Conservation (phyloP, 2,113 vertebrate species). For the Fregetta grallaria region DNA sequence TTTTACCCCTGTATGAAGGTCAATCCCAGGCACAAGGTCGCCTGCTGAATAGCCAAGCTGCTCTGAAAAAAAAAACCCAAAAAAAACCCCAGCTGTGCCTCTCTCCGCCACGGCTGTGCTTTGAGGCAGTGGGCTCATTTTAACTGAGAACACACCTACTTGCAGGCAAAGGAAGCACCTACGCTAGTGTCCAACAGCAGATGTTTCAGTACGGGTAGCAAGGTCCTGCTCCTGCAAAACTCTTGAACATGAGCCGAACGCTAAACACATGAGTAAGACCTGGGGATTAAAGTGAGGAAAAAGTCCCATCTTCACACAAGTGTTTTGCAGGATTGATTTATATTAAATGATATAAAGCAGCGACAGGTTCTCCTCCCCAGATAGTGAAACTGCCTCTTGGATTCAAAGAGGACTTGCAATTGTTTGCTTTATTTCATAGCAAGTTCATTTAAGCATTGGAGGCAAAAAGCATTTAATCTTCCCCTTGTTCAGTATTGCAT, state of each 20-base stretch:
- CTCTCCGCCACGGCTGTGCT: not conserved
- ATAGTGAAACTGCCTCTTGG: not conserved
- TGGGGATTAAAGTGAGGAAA: not conserved
- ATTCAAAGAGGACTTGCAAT: not conserved
- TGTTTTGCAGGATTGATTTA: not conserved
- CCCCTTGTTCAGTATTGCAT: not conserved
- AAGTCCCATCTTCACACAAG: not conserved
- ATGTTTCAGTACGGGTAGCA: not conserved
- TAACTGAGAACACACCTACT: not conserved
- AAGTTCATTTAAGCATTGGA: not conserved
- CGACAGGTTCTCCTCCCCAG: not conserved
- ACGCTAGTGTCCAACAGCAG: accelerated
- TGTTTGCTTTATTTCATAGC: not conserved
- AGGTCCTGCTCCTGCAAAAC: not conserved
- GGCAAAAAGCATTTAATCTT: not conserved
- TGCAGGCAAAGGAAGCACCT: not conserved
- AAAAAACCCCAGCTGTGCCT: not conserved
- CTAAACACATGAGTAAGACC: not conserved
- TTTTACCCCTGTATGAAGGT: not conserved
- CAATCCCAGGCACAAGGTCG: not conserved
- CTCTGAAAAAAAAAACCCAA: not conserved
- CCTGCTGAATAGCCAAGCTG: not conserved
- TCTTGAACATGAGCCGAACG: not conserved
- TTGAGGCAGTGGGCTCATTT: not conserved
- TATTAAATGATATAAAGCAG: not conserved